phyloP scores from a whole-genome alignment of 2,113 vertebrate genomes.

The Pseudorectes ferrugineus region DNA sequence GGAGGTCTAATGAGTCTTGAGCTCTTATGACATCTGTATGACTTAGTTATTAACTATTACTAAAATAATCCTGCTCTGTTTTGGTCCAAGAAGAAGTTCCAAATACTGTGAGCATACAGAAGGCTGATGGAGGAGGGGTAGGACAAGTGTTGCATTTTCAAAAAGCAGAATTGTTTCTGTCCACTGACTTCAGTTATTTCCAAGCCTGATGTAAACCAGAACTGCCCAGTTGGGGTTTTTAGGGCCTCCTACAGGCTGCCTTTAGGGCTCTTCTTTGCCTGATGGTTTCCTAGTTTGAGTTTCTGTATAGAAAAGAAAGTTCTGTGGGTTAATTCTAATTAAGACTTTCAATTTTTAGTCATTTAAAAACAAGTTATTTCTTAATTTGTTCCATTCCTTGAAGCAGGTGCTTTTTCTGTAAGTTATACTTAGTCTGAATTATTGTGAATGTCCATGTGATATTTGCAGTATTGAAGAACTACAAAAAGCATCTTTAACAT shows the following conservation, averaged over 20 bases:
- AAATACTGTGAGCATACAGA: neutral
- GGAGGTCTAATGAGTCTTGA: neutral
- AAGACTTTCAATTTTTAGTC: neutral
- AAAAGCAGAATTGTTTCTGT: neutral
- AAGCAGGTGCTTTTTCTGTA: neutral
- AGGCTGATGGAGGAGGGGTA: neutral
- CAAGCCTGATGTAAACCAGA: neutral
- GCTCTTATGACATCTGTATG: neutral
- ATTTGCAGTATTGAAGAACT: conserved; percentile 33
- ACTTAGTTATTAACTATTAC: neutral
- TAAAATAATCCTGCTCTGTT: neutral
- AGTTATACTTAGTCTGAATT: neutral
- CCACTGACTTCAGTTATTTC: neutral
- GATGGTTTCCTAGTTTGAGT: neutral
- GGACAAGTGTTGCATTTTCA: neutral
- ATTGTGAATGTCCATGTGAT: neutral
- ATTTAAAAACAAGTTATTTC: neutral
- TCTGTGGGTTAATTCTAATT: neutral
- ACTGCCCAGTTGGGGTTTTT: neutral
- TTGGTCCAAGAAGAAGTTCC: neutral
- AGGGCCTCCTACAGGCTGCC: neutral
- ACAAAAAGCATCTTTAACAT: conserved; percentile 50
- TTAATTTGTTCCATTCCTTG: conserved; percentile 11
- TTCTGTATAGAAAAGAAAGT: neutral
- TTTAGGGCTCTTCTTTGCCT: neutral